A percentile compares a stretch with the other conserved stretches of the same genome.
These are phyloP conservation scores for Lumbricus terrestris DNA, from an alignment of 2,888 invertebrate species.

Conservation along the genomic window DNA sequence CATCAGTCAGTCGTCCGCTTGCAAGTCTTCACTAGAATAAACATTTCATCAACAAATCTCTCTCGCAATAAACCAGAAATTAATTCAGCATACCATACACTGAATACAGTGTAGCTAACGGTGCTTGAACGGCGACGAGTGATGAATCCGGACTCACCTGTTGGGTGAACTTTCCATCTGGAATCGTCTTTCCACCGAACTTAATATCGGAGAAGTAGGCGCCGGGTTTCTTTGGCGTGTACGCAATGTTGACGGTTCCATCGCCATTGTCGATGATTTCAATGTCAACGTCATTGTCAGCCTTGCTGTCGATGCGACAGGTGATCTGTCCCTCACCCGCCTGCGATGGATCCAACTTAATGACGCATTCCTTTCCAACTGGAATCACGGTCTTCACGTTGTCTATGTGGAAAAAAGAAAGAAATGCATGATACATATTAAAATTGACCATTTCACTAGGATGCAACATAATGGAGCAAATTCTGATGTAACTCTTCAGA, in stretches of 20 bases:
- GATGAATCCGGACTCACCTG: slow-evolving; percentile 24
- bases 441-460: not conserved
- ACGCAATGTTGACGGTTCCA: slow-evolving; percentile 92
- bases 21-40: not conserved
- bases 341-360: slow-evolving; percentile 30
- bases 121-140: too few relatives aligned
- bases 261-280: slow-evolving; percentile 89
- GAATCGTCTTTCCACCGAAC: slow-evolving; percentile 81
- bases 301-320: slow-evolving; percentile 29
- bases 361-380: slow-evolving; percentile 28
- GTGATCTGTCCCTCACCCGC: slow-evolving; percentile 31
- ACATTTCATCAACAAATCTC: not conserved
- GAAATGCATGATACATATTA: not conserved
- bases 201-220: slow-evolving; percentile 94
- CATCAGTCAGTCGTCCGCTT: not conserved
- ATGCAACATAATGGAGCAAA: too few relatives aligned
- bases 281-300: slow-evolving; percentile 31
- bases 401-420: slow-evolving; percentile 14
- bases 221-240: slow-evolving; percentile 92
- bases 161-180: slow-evolving; percentile 29
- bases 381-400: slow-evolving; percentile 20
- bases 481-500: too few relatives aligned
- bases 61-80: not conserved
- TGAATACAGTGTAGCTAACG: not conserved
- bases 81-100: not conserved